Conservation (phyloP, 2,888 invertebrate species). For the Xestia c-nigrum region DNA sequence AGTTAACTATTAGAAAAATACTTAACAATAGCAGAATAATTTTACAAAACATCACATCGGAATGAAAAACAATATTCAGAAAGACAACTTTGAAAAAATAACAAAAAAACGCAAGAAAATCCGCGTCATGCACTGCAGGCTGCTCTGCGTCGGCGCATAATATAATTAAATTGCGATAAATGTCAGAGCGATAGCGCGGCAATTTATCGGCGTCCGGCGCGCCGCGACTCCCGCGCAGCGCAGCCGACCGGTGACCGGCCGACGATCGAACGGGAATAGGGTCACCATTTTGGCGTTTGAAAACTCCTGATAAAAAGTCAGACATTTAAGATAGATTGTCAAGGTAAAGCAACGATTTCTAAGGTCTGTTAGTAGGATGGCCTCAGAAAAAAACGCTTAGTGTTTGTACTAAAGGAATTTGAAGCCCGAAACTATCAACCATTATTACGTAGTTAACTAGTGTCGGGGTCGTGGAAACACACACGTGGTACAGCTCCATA, state of each 20-base stretch:
- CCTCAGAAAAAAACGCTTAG: neutral
- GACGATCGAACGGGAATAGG: slow-evolving; percentile 35
- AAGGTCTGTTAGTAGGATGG: neutral
- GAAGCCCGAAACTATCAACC: neutral
- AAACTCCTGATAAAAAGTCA: neutral
- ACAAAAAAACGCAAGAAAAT: slow-evolving; percentile 38
- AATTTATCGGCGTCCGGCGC: slow-evolving; percentile 72
- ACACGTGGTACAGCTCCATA: too few species aligned
- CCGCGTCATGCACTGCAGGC: slow-evolving; percentile 61
- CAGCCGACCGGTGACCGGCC: slow-evolving; percentile 20
- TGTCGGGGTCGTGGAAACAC: neutral
- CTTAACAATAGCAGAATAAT: neutral
- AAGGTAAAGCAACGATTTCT: neutral
- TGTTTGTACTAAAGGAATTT: neutral
- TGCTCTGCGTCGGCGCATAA: slow-evolving; percentile 71
- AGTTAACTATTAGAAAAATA: too few species aligned
- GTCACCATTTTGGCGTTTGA: slow-evolving; percentile 1
- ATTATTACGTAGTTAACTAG: too few species aligned
- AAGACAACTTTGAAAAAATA: neutral
- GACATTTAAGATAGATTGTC: neutral
- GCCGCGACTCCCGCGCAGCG: slow-evolving; percentile 57
- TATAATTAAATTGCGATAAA: slow-evolving; percentile 85
- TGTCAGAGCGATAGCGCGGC: slow-evolving; percentile 75
- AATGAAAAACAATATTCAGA: neutral
- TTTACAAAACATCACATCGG: neutral